Percentiles rank a stretch among this genome's conserved stretches.
Conservation (phyloP, 2,113 vertebrate species). For the Ictalurus punctatus region DNA sequence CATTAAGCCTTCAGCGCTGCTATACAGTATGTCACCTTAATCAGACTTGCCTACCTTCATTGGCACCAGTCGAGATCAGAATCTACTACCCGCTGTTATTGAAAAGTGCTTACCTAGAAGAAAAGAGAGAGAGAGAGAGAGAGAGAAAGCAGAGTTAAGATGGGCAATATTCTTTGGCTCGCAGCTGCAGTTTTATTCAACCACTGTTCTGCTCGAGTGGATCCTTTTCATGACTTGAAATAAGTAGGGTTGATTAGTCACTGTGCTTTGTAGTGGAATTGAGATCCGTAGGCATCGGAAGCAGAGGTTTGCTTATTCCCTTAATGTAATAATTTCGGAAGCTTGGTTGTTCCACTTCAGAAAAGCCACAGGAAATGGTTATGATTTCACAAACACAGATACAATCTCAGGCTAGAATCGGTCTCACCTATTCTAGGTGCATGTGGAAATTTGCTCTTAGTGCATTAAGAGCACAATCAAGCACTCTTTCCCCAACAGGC, state of each 20-base stretch:
- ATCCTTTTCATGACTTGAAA: constrained; percentile 63
- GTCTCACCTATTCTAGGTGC: neutral
- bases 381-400: constrained; percentile 22
- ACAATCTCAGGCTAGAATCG: neutral
- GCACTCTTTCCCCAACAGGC: neutral
- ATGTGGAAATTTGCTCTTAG: neutral
- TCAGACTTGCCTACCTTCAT: constrained; percentile 68
- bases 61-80: constrained; percentile 54
- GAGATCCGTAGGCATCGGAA: constrained; percentile 19
- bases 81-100: constrained; percentile 51
- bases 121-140: constrained; percentile 68
- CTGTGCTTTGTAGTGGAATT: constrained; percentile 57
- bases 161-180: constrained; percentile 57
- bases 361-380: constrained; percentile 6
- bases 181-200: constrained; percentile 73
- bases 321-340: constrained; percentile 31
- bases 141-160: constrained; percentile 42
- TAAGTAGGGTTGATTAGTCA: constrained; percentile 67
- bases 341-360: constrained; percentile 1
- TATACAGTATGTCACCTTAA: constrained; percentile 72
- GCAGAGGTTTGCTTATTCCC: constrained; percentile 43
- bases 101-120: constrained; percentile 79
- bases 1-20: constrained; percentile 61
- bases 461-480: neutral
- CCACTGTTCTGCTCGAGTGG: constrained; percentile 65